phyloP scores from a whole-genome alignment of 2,113 vertebrate species.

The Laticauda colubrina region DNA sequence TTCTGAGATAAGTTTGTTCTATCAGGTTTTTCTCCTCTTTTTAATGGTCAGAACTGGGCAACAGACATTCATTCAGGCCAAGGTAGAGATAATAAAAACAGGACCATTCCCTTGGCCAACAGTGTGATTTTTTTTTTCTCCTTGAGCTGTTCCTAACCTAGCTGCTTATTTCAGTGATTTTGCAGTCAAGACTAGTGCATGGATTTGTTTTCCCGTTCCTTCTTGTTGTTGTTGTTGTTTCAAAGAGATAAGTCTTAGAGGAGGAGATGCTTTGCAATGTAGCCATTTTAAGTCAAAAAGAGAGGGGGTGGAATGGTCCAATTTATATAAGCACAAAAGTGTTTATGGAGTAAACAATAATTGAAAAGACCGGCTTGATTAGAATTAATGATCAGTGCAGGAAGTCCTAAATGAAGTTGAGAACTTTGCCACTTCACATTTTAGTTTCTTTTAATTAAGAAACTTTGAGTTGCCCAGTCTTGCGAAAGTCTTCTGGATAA shows the following conservation, averaged over 20 bases:
- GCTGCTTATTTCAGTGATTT: background rate
- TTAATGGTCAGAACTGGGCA: background rate
- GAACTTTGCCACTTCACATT: slow-evolving; percentile 15
- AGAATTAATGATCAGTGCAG: slow-evolving; percentile 20
- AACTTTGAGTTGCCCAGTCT: slow-evolving; percentile 6
- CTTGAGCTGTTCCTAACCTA: background rate
- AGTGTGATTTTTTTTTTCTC: background rate
- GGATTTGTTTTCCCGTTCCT: background rate
- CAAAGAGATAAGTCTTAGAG: background rate
- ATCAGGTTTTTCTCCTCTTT: background rate
- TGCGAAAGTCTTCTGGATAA: background rate
- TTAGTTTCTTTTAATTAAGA: slow-evolving; percentile 22
- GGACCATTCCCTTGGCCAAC: background rate
- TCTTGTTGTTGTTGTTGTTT: background rate
- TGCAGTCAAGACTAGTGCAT: background rate
- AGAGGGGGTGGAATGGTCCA: background rate
- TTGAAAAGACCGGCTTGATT: slow-evolving; percentile 7
- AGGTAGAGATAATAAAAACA: background rate
- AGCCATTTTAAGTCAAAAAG: background rate
- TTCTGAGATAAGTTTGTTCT: background rate
- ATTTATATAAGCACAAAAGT: background rate
- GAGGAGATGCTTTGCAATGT: background rate
- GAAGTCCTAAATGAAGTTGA: slow-evolving; percentile 18
- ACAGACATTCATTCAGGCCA: background rate
- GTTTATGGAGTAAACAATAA: background rate